These are phyloP conservation scores for Ochotona curzoniae DNA, from an alignment of 2,113 vertebrate species.

Conservation along the genomic window DNA sequence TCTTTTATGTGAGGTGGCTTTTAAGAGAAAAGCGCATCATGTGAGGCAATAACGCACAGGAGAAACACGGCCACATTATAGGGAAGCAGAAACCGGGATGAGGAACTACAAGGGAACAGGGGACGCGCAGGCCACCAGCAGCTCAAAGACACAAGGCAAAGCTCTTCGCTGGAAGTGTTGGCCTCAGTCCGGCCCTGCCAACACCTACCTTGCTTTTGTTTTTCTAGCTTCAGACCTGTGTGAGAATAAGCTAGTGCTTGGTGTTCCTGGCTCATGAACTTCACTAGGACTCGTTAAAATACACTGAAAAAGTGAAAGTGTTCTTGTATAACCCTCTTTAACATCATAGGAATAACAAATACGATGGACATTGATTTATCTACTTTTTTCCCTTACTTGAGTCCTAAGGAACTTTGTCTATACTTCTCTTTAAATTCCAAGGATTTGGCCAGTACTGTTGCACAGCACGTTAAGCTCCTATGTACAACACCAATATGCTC, in stretches of 20 bases:
- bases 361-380: not conserved
- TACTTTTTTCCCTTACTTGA: not conserved
- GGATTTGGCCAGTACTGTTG: no score
- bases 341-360: not conserved
- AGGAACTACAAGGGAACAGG: not conserved
- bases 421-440: not conserved
- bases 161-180: not conserved
- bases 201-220: not conserved
- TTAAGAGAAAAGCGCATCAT: not conserved
- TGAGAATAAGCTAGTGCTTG: not conserved
- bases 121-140: accelerated
- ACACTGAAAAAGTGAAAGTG: not conserved
- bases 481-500: no score
- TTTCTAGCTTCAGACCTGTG: not conserved
- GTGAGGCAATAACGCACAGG: not conserved
- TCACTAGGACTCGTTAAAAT: not conserved
- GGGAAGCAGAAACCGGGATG: not conserved
- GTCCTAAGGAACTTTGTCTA: not conserved
- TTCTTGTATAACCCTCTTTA: not conserved
- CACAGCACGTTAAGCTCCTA: no score
- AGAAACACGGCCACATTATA: not conserved
- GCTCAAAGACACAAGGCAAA: not conserved
- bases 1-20: not conserved
- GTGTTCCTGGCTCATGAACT: not conserved
- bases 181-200: not conserved